Percentiles rank a stretch among this genome's conserved stretches.
phyloP scores from a whole-genome alignment of 2,888 invertebrate genomes.

The Aethes cnicana region DNA sequence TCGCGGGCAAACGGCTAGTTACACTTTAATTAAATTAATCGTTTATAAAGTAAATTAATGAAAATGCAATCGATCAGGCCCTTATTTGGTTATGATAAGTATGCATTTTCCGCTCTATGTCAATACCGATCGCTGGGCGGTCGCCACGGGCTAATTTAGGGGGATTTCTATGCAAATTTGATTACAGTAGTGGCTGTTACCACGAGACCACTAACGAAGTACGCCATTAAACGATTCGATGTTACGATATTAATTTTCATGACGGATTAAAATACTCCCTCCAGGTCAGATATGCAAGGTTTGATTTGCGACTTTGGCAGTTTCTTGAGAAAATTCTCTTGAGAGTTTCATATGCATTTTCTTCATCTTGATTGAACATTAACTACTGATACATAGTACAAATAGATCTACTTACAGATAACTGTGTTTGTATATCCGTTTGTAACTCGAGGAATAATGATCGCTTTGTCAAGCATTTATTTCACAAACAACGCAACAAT shows the following conservation, averaged over 20 bases:
- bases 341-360: no score
- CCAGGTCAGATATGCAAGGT: neutral
- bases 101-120: constrained; percentile 24
- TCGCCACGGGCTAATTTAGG: constrained; percentile 57
- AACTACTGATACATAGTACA: no score
- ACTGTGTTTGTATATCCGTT: no score
- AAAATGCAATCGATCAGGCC: neutral
- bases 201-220: constrained; percentile 59
- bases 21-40: no score
- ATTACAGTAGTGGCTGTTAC: constrained; percentile 53
- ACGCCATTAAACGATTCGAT: constrained; percentile 48
- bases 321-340: neutral
- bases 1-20: no score
- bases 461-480: no score
- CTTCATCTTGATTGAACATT: no score
- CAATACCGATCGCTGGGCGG: constrained; percentile 29
- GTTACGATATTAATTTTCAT: constrained; percentile 50
- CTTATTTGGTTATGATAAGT: constrained; percentile 23
- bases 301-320: neutral
- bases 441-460: no score
- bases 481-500: no score
- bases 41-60: no score
- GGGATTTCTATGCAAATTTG: constrained; percentile 73
- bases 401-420: no score
- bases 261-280: constrained; percentile 36